Base-by-base conservation (phyloP, 2,113 vertebrate genomes). In the Natator depressus region DNA sequence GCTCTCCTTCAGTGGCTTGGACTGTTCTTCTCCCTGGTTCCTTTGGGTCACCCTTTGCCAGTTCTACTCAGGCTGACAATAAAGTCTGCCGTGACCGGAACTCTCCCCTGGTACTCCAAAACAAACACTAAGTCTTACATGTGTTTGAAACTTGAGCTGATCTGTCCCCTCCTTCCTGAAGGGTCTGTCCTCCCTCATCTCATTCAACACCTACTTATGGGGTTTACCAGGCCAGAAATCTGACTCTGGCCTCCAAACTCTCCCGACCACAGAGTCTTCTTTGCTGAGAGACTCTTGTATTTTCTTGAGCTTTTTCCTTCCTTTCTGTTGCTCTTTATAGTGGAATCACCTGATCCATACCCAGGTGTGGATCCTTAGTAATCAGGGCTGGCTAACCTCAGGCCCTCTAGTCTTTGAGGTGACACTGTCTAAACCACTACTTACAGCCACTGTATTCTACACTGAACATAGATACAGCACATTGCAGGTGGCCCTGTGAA, bases 401-500 rank as follows among this genome's bases (percentile, higher is more conserved):
- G 35, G 9, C 17, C 65, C 19, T 72, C n/a, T 17, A 38, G 65
- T 22, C 65, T 72, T 72, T 38, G 10, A 87, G n/a, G 2, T 53
- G 81, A 82, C 20, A 24, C 0, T 49, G 5, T 4, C 2, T 65
- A 65, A 55, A 57, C 84, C 46, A 8, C 8, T 20, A 27, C 42
- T 75, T 91, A 4, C 1, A 20, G 31, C 1, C 50, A 2, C 10
- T 82, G 55, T 35, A 22, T 29, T 72, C 75, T 4, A 13, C 6
- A 4, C 0, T 42, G 24, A 42, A 55, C 13, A 25, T 4, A 42
- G 50, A 46, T 46, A 25, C 38, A 42, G 9, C 22, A 16, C 42
- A 31, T 1, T 0, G 0, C 17, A 27, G 65, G 51, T 11, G 88
- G 29, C 4, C 5, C 62, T 13, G n/a, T 75, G 46, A 22, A 86